A percentile compares a stretch with the other conserved stretches of the same genome.
These are phyloP conservation scores for Epizoanthus rinbou DNA, from an alignment of 92 coral and sea anemone species.

Conservation along the genomic window DNA sequence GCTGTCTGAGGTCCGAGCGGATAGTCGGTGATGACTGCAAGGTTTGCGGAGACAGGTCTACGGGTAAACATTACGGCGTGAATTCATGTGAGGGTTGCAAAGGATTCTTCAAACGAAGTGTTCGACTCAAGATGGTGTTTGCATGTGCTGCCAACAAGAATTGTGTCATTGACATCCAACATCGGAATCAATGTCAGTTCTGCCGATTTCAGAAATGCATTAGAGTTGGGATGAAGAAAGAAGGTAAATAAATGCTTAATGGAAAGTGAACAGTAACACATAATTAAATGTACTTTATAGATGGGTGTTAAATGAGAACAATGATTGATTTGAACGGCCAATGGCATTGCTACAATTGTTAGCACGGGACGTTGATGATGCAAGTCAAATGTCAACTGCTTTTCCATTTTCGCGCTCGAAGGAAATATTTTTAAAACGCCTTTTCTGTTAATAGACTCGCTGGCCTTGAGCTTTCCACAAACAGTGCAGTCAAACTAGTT, in stretches of 20 bases:
- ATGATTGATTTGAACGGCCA: too few species aligned
- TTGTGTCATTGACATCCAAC: slow-evolving; percentile 75
- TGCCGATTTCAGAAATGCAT: slow-evolving; percentile 83
- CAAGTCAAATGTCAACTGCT: too few species aligned
- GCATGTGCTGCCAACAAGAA: slow-evolving; percentile 67
- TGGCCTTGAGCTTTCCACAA: too few species aligned
- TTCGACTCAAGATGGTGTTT: slow-evolving; percentile 75
- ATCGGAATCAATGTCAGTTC: slow-evolving; percentile 79
- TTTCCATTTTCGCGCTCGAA: too few species aligned
- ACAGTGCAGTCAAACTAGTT: too few species aligned
- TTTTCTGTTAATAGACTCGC: too few species aligned
- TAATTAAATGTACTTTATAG: too few species aligned
- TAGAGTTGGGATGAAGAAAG: slow-evolving; percentile 76
- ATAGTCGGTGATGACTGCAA: slow-evolving; percentile 35
- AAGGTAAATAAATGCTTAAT: slow-evolving; percentile 41
- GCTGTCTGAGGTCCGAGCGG: not conserved
- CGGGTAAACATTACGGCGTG: slow-evolving; percentile 82
- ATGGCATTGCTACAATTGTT: too few species aligned
- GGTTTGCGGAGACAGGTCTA: slow-evolving; percentile 74
- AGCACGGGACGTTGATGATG: too few species aligned
- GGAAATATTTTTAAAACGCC: too few species aligned
- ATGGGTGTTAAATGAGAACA: too few species aligned
- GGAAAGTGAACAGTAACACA: too few species aligned
- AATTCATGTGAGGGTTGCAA: slow-evolving; percentile 84
- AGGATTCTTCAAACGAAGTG: slow-evolving; percentile 82